Conservation (phyloP, 1,140 invertebrate species). For the Musca domestica region DNA sequence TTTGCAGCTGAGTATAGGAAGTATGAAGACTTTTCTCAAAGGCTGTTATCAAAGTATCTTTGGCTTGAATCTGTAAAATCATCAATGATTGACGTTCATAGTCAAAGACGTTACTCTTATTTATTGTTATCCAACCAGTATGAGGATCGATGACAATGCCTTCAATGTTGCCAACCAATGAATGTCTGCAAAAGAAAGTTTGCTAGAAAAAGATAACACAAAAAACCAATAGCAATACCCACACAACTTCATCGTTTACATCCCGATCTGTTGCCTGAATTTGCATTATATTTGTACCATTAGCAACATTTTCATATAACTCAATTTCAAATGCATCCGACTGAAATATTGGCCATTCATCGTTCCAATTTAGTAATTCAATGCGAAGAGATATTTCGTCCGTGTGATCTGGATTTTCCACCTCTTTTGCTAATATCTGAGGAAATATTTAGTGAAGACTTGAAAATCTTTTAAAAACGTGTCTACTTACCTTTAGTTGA, state of each 20-base stretch:
- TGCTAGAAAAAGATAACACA: not conserved
- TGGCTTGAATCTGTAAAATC: slow-evolving; percentile 50
- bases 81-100: slow-evolving; percentile 59
- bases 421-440: slow-evolving; percentile 16
- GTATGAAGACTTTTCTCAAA: slow-evolving; percentile 49
- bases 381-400: slow-evolving; percentile 48
- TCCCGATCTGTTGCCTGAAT: slow-evolving; percentile 54
- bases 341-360: slow-evolving; percentile 59
- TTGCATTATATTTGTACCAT: not conserved
- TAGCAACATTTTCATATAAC: slow-evolving; percentile 9
- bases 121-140: slow-evolving; percentile 55
- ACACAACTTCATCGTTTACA: slow-evolving; percentile 58
- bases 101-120: slow-evolving; percentile 56
- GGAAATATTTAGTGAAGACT: not conserved
- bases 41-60: slow-evolving; percentile 52
- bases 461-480: too few species aligned
- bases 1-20: slow-evolving; percentile 56
- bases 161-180: slow-evolving; percentile 11
- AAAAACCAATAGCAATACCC: slow-evolving; percentile 43
- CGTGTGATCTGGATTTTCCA: not conserved
- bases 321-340: slow-evolving; percentile 32
- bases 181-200: slow-evolving; percentile 3
- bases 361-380: slow-evolving; percentile 60
- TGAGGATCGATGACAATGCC: slow-evolving; percentile 14
- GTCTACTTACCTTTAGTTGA: slow-evolving; percentile 44